Conservation (phyloP, 1,140 invertebrate species). For the Chymomyza costata region DNA sequence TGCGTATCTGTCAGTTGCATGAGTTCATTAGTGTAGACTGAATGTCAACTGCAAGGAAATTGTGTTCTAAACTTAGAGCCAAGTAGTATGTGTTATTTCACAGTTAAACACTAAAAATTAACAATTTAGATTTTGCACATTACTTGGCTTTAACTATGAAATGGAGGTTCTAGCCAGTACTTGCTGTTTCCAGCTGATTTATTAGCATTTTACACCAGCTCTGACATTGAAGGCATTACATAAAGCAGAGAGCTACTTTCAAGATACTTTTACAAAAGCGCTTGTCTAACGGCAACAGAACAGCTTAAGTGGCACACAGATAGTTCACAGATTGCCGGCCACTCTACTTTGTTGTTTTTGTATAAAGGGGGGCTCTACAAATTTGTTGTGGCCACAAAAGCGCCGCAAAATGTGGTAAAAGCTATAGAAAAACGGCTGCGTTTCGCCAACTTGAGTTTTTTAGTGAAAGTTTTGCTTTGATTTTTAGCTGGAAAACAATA, state of each 20-base stretch:
- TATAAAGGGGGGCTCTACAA: no score
- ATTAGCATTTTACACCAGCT: constrained; percentile 17
- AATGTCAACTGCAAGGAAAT: constrained; percentile 72
- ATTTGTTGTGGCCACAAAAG: no score
- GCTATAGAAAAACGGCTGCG: no score
- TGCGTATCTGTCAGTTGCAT: constrained; percentile 67
- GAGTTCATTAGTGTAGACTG: constrained; percentile 71
- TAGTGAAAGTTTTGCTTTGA: constrained; percentile 52
- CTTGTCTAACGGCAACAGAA: background rate
- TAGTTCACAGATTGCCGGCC: no score
- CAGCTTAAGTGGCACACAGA: no score
- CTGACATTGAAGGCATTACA: constrained; percentile 26
- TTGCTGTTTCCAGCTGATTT: constrained; percentile 21
- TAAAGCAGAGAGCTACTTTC: constrained; percentile 24
- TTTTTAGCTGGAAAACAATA: no score
- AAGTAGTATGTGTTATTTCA: constrained; percentile 26
- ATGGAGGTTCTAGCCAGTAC: constrained; percentile 41
- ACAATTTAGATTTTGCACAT: constrained; percentile 20
- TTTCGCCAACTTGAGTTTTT: constrained; percentile 20
- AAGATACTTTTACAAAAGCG: background rate
- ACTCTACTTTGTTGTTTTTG: no score
- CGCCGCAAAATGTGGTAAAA: no score
- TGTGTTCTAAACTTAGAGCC: no score
- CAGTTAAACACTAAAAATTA: constrained; percentile 53
- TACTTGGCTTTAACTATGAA: constrained; percentile 4